Base-by-base conservation (phyloP, 2,113 vertebrate genomes). In the Lasiurus borealis region DNA sequence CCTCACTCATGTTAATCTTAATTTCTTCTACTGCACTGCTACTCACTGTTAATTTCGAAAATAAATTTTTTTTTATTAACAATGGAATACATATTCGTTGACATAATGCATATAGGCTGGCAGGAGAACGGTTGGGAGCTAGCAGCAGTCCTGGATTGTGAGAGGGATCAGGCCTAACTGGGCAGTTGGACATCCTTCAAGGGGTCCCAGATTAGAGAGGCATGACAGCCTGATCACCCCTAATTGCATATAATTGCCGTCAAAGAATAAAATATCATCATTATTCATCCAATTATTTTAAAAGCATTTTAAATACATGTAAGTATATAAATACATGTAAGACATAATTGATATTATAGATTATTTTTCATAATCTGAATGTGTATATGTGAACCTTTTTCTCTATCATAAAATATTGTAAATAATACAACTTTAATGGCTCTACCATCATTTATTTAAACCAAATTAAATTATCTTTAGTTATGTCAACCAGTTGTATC, bases 61-160 rank as follows among this genome's bases (percentile, higher is more conserved):
- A 91, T 6, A 25, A 72, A 16, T 23, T 40, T 66, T 40, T n/a
- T 48, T 73, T 10, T 23, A 73, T 15, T 59, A 64, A 82, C 3
- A 77, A 87, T 86, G 23, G 34, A 82, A 90, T 62, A 92, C 0
- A 62, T 62, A 93, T 75, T 93, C 78, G 64, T 21, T 89, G 54
- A 90, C 23, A 48, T 48, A 50, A 64, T 59, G 14, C 3, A 50
- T 25, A 77, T 40, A 40, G 40, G 40, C 40, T 3, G 40, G 40
- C 40, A 40, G 40, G 40, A 40, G 40, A 40, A 40, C 40, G 5
- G 40, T 40, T 40, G 40, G 40, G 40, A 40, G 40, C 40, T 5
- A 40, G 40, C 40, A 40, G 40, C 40, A 40, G 40, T 40, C 40
- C 40, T 40, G 40, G 40, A 40, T 40, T 40, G 40, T 40, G 40